Percentiles rank a stretch among this genome's conserved stretches.
Evolutionary conservation across 2,888 invertebrate genomes (phyloP).

Genomic region (Ptilodon capucinus): DNA sequence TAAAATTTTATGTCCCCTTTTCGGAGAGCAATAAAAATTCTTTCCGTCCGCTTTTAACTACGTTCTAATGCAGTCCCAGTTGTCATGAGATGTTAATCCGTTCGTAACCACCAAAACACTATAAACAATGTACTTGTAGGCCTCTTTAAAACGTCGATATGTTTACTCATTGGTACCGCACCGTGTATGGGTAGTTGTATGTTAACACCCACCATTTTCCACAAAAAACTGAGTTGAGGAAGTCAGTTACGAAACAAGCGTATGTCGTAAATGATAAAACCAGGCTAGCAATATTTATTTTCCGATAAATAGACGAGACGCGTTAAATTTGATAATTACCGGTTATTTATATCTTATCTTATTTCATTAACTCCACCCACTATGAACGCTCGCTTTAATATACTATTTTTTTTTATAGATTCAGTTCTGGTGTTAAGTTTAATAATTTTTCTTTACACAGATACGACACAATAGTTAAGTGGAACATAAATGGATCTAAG

Average conservation of each 20-base stretch:
- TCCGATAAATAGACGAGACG: slow-evolving; percentile 66
- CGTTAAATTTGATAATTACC: slow-evolving; percentile 77
- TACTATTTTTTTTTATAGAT: not conserved
- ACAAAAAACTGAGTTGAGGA: slow-evolving; percentile 29
- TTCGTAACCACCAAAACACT: slow-evolving; percentile 48
- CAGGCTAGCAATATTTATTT: slow-evolving; percentile 70
- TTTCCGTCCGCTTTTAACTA: slow-evolving; percentile 61
- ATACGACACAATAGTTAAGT: not conserved
- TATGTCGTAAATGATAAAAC: slow-evolving; percentile 58
- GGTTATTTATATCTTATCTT: slow-evolving; percentile 71
- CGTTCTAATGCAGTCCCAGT: slow-evolving; percentile 56
- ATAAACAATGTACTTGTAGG: slow-evolving; percentile 43
- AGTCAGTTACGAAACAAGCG: slow-evolving; percentile 55
- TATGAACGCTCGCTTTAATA: not conserved
- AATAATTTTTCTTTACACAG: not conserved
- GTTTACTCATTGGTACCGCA: slow-evolving; percentile 26
- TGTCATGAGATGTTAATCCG: slow-evolving; percentile 54
- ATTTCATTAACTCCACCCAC: slow-evolving; percentile 61
- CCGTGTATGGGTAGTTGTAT: slow-evolving; percentile 29
- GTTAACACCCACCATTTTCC: slow-evolving; percentile 44
- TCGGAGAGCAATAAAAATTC: slow-evolving; percentile 68
- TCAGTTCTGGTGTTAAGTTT: not conserved
- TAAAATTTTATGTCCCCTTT: slow-evolving; percentile 67
- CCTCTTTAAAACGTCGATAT: slow-evolving; percentile 43
- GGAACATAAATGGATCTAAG: not conserved